Base-by-base conservation (phyloP, 2,113 vertebrate species). In the Phyllostomus hastatus region DNA sequence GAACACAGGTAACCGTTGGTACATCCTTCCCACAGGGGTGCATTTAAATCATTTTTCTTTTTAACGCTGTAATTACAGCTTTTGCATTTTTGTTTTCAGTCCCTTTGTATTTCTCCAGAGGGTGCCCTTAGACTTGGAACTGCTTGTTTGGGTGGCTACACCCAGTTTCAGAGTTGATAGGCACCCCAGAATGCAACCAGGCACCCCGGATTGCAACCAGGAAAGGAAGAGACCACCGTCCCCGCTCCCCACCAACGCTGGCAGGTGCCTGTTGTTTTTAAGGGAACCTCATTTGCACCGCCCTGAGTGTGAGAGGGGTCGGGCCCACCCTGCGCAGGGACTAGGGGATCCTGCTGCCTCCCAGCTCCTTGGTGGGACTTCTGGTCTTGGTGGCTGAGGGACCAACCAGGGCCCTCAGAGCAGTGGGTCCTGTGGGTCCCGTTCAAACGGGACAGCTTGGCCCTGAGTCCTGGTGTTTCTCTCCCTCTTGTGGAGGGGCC, bases 1-100 rank as follows among this genome's bases (percentile, higher is more conserved):
- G 7, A 4, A 3, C 24, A 1, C 4, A 1, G 0, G 3, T 33
- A 2, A 10, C 3, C 41, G 9, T 8, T 35, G 4, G 17, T 22
- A 20, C 35, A 2, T 61, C 8, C 33, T n/a, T 0, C 2, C 35
- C 31, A 6, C 0, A 5, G 31, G 24, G 4, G 59, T 20, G 9
- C 15, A 4, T 22, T 10, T 46, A 5, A 7, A 22, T 14, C 7
- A n/a, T 7, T 75, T 75, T 67, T 41, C 31, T 48, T 66, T 38
- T 59, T 48, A 50, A 22, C 28, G 1, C 50, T 11, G 28, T 43
- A 17, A 61, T 66, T 15, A 31, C 33, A 57, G 50, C 6, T 33
- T 50, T 7, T 28, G 43, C 16, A 4, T 50, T 0, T 11, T 11
- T 52, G 17, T 35, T 28, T 41, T 31, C 7, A 22, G 38, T 33